Conservation (phyloP, 1,140 invertebrate species). For the Melanaphis sacchari region DNA sequence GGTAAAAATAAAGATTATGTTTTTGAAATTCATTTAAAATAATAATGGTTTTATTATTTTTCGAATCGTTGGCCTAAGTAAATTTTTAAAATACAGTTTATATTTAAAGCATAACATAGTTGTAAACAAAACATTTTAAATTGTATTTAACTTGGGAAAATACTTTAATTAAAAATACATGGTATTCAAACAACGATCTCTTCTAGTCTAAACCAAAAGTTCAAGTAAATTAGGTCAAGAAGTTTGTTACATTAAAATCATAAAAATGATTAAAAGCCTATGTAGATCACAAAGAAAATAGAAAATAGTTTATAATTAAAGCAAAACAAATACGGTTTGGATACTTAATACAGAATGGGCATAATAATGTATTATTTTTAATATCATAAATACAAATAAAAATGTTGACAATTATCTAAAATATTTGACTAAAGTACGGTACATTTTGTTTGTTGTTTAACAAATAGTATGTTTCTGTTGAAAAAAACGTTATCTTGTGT, state of each 20-base stretch:
- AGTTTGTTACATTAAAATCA: neutral
- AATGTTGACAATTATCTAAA: neutral
- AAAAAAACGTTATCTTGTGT: neutral
- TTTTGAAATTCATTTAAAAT: neutral
- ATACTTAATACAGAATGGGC: neutral
- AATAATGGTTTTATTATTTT: neutral
- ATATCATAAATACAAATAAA: neutral
- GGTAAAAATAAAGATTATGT: neutral
- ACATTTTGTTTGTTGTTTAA: neutral
- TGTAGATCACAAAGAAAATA: neutral
- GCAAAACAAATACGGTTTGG: neutral
- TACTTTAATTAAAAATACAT: conserved; percentile 14
- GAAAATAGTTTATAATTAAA: neutral
- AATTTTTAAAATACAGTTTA: neutral
- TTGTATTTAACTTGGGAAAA: neutral
- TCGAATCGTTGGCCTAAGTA: neutral
- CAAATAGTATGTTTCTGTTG: neutral
- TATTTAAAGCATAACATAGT: neutral
- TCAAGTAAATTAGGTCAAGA: neutral
- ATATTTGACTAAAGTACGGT: neutral
- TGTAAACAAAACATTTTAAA: neutral
- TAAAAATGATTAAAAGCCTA: neutral
- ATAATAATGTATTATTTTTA: neutral
- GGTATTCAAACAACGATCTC: neutral
- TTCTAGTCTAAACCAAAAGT: neutral